phyloP scores from a whole-genome alignment of 2,888 invertebrate genomes.

The Gortyna flavago region DNA sequence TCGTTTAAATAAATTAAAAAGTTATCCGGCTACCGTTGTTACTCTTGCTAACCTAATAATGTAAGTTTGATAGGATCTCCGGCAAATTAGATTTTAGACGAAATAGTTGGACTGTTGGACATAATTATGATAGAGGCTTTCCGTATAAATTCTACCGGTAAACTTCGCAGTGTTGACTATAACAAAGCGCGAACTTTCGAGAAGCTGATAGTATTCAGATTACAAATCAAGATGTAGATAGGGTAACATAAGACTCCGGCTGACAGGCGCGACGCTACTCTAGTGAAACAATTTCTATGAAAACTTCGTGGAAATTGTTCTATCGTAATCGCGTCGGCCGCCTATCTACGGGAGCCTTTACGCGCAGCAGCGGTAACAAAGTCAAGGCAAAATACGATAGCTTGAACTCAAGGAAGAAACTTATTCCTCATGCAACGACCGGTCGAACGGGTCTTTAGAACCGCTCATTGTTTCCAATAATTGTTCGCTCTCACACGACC shows the following conservation, averaged over 20 bases:
- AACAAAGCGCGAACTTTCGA: conserved; percentile 14
- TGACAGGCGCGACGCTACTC: neutral
- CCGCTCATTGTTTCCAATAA: conserved; percentile 64
- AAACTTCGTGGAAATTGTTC: neutral
- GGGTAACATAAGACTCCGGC: neutral
- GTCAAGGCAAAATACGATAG: conserved; percentile 59
- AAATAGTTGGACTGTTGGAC: neutral
- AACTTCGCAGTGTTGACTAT: conserved; percentile 1
- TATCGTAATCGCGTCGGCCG: neutral
- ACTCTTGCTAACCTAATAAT: neutral
- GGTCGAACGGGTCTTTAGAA: conserved; percentile 56
- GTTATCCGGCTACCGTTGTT: neutral
- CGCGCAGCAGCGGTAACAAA: conserved; percentile 49
- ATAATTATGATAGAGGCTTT: neutral
- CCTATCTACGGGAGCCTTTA: conserved; percentile 1
- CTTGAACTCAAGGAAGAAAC: conserved; percentile 49
- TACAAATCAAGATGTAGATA: conserved; percentile 39
- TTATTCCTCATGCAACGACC: conserved; percentile 51
- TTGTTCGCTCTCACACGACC: conserved; percentile 57
- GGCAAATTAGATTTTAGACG: neutral
- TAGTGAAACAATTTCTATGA: neutral
- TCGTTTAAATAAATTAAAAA: neutral
- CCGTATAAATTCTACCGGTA: neutral
- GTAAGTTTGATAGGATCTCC: neutral
- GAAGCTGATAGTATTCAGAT: conserved; percentile 7